Base-by-base conservation (phyloP, 1,140 invertebrate species). In the Centruroides sculpturatus region DNA sequence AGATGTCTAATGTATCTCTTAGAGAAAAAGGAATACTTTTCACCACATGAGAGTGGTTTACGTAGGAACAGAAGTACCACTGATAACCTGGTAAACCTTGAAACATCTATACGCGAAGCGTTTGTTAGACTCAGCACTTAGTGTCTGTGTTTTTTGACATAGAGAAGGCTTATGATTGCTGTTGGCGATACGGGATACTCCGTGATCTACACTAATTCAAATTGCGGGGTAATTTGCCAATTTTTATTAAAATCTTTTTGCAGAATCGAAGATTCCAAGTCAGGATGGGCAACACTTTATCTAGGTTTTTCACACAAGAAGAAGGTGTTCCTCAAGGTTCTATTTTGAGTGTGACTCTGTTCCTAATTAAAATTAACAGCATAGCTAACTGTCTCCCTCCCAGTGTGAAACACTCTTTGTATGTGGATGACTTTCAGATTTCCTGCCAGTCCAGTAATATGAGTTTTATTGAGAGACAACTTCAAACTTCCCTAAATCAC, bases 21-120 rank as follows among this genome's bases (percentile, higher is more conserved):
- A 3, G 64, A 64, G 58, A 23, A 9, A 23, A 61, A 60, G 11
- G 35, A 58, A 2, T 10, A 54, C 12, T 13, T 66, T 1, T 57
- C 59, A 0, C 12, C 47, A 8, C 47, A 48, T 48, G 64, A 67
- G 58, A 57, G 56, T 34, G 60, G 62, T 3, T 76, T 77, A 50
- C 66, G 71, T 64, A 47, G 41, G 36, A 54, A 59, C 9, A 70
- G 73, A 41, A 68, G 59, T 8, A 76, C 73, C 0, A 65, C 66
- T 1, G 69, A 74, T 58, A 74, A 75, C 61, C 35, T 75, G 4
- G 52, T 68, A 0, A 59, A 70, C 55, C 66, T 78, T n/a, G 67
- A 67, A 0, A 69, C 72, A 58, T 60, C 70, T 51, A 70, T 76
- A 3, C 62, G 59, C 3, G 47, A 64, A 10, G 66, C 67, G n/a